Evolutionary conservation across 2,797 vertebrate species (phyloP).

Genomic region (Mus caroli): DNA sequence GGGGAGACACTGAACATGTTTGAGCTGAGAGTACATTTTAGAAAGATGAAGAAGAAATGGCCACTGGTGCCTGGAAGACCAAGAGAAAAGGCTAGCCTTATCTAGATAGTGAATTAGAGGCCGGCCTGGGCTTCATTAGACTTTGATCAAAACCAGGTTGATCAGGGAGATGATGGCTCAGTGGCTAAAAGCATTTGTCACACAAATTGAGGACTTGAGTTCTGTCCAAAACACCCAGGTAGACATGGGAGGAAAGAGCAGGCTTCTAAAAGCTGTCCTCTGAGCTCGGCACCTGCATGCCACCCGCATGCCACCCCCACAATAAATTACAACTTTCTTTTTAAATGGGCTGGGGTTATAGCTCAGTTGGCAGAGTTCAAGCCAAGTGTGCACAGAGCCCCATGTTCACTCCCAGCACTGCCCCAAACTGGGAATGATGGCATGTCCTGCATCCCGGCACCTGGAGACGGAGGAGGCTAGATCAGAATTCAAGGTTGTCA

Average conservation of each 20-base stretch:
- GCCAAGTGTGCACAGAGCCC: neutral
- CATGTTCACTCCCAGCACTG: neutral
- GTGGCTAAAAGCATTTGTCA: neutral
- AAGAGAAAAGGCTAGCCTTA: neutral
- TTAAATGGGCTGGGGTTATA: too few relatives aligned
- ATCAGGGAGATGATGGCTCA: neutral
- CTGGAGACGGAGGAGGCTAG: neutral
- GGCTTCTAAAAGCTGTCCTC: neutral
- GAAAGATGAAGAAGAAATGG: neutral
- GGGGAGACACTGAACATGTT: neutral
- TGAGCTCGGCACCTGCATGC: neutral
- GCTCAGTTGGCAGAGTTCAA: neutral
- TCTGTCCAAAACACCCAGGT: neutral
- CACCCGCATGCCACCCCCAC: neutral
- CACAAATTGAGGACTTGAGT: neutral
- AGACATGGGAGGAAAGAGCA: neutral
- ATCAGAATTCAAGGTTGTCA: neutral
- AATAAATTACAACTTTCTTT: too few relatives aligned
- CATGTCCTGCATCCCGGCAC: neutral
- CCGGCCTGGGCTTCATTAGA: neutral
- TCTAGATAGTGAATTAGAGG: neutral
- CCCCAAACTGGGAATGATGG: neutral
- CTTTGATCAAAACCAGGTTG: neutral
- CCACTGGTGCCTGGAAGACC: neutral
- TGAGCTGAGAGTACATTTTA: neutral